A percentile compares a stretch with the other conserved stretches of the same genome.
Conservation (phyloP, 64 coral and sea anemone genomes). For the Cladopsammia gracilis region DNA sequence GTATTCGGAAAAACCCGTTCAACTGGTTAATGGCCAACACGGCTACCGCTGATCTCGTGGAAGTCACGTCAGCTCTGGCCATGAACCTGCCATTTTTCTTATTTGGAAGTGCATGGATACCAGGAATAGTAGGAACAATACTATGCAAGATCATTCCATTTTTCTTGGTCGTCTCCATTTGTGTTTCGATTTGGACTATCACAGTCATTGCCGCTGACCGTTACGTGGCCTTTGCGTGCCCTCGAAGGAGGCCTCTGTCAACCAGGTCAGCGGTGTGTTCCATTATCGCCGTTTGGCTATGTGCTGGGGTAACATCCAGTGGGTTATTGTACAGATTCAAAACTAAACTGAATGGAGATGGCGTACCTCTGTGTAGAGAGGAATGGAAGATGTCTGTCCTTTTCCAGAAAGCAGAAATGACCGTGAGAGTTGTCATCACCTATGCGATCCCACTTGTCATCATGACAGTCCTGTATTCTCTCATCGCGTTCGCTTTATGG, state of each 20-base stretch:
- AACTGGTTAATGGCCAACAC: slow-evolving; percentile 84
- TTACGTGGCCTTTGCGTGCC: slow-evolving; percentile 71
- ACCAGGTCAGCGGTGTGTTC: slow-evolving; percentile 58
- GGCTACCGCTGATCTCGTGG: slow-evolving; percentile 77
- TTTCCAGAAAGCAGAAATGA: slow-evolving; percentile 32
- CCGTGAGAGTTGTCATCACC: slow-evolving; percentile 62
- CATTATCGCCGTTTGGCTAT: slow-evolving; percentile 62
- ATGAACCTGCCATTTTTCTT: slow-evolving; percentile 20
- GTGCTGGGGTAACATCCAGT: slow-evolving; percentile 46
- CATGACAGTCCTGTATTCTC: slow-evolving; percentile 66
- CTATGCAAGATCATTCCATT: slow-evolving; percentile 79
- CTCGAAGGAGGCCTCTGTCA: slow-evolving; percentile 63
- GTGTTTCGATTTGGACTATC: slow-evolving; percentile 72
- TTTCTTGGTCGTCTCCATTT: slow-evolving; percentile 73
- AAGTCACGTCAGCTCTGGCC: slow-evolving; percentile 42
- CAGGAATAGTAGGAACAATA: slow-evolving; percentile 61
- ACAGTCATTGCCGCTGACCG: slow-evolving; percentile 82
- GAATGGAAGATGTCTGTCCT: not conserved
- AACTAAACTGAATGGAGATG: not conserved
- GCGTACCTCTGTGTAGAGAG: not conserved
- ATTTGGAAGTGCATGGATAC: slow-evolving; percentile 42
- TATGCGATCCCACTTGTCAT: slow-evolving; percentile 70
- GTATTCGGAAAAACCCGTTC: slow-evolving; percentile 64
- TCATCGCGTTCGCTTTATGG: slow-evolving; percentile 71
- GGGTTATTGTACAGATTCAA: slow-evolving; percentile 66